A percentile compares a stretch with the other conserved stretches of the same genome.
phyloP scores from a whole-genome alignment of 2,113 vertebrate species.

The Suricata suricatta region DNA sequence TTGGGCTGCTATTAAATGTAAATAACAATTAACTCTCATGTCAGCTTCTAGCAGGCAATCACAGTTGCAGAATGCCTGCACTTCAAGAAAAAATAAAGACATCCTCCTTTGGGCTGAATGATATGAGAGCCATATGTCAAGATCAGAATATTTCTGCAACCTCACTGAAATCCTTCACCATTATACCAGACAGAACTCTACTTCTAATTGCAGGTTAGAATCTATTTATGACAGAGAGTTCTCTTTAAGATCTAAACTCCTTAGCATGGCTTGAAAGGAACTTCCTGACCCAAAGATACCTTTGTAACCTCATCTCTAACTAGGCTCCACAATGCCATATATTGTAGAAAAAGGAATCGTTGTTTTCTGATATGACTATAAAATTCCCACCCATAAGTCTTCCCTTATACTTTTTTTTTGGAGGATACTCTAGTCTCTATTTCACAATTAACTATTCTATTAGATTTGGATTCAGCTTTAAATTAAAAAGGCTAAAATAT shows the following conservation, averaged over 20 bases:
- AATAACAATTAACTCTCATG: slow-evolving; percentile 74
- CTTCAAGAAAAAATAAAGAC: slow-evolving; percentile 60
- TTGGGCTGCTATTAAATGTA: slow-evolving; percentile 62
- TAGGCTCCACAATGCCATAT: background rate
- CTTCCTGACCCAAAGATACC: background rate
- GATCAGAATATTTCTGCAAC: background rate
- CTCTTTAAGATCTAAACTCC: background rate
- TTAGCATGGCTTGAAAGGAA: background rate
- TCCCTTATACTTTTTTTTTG: background rate
- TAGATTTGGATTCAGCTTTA: background rate
- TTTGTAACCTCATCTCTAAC: background rate
- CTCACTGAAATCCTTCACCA: background rate
- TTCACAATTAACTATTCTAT: background rate
- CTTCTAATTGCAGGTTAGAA: background rate
- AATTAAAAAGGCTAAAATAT: background rate
- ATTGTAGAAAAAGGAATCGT: background rate
- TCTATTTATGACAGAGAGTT: background rate
- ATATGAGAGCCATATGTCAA: background rate
- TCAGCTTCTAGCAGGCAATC: slow-evolving; percentile 21
- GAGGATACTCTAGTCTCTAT: background rate
- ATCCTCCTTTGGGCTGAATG: slow-evolving; percentile 21
- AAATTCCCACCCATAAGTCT: background rate
- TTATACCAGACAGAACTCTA: background rate
- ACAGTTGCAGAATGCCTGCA: slow-evolving; percentile 32
- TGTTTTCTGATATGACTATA: background rate